Conservation (phyloP, 2,113 vertebrate genomes). For the Thamnophis sirtalis region DNA sequence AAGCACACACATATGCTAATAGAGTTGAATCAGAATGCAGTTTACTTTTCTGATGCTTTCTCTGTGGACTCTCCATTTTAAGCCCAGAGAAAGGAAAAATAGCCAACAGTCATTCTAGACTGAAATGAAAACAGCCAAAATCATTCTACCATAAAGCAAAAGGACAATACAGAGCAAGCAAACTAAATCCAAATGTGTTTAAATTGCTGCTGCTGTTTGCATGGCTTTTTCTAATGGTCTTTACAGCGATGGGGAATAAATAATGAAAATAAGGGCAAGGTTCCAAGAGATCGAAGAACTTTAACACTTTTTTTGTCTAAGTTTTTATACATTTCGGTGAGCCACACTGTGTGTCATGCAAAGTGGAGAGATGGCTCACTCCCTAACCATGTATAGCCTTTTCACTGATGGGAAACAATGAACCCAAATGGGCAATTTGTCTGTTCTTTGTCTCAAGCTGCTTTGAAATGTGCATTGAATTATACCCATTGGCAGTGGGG, state of each 20-base stretch:
- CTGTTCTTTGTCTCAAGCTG: slow-evolving; percentile 26
- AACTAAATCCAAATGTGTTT: slow-evolving; percentile 51
- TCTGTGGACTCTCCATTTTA: slow-evolving; percentile 37
- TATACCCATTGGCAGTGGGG: slow-evolving; percentile 4
- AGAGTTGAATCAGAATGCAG: slow-evolving; percentile 7
- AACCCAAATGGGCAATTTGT: slow-evolving; percentile 26
- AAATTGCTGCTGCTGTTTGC: slow-evolving; percentile 40
- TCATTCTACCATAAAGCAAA: slow-evolving; percentile 46
- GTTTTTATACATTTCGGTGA: slow-evolving; percentile 23
- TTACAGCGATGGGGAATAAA: neutral
- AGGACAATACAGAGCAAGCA: slow-evolving; percentile 44
- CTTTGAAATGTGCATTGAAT: slow-evolving; percentile 20
- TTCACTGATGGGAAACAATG: slow-evolving; percentile 11
- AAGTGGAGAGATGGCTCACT: slow-evolving; percentile 17
- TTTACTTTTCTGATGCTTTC: slow-evolving; percentile 37
- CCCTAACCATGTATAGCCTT: slow-evolving; percentile 16
- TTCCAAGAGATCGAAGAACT: slow-evolving; percentile 25
- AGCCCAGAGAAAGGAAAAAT: slow-evolving; percentile 32
- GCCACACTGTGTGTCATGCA: neutral
- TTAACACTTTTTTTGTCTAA: slow-evolving; percentile 2
- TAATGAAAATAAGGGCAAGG: slow-evolving; percentile 17
- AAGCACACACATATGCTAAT: neutral
- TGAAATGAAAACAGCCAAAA: slow-evolving; percentile 58
- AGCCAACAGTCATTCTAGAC: slow-evolving; percentile 32
- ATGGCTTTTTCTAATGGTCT: slow-evolving; percentile 28